These are phyloP conservation scores for Jaculus jaculus DNA, from an alignment of 2,113 vertebrate genomes.

Conservation along the genomic window DNA sequence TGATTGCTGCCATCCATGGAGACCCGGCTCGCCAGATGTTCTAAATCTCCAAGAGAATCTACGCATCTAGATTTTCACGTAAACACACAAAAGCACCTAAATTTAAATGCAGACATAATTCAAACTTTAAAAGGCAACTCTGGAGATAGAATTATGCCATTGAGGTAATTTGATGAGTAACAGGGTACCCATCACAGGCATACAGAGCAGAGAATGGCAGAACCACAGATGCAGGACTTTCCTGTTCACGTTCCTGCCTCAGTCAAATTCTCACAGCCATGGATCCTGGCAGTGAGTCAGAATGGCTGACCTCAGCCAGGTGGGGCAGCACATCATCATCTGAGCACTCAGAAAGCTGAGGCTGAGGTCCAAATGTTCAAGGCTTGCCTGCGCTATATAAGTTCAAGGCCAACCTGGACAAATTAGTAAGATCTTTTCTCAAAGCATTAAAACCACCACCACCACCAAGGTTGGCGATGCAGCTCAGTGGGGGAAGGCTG, in stretches of 20 bases:
- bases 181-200: neutral
- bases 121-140: neutral
- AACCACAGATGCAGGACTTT: neutral
- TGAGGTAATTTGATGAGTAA: neutral
- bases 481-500: neutral
- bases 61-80: conserved; percentile 7
- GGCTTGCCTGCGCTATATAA: neutral
- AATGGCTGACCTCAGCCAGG: neutral
- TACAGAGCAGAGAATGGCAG: neutral
- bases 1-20: neutral
- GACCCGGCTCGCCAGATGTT: neutral
- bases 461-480: neutral
- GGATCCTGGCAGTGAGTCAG: neutral
- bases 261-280: neutral
- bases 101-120: conserved; percentile 17
- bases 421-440: neutral
- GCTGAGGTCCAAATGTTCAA: neutral
- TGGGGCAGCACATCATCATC: neutral
- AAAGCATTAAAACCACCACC: neutral
- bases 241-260: neutral
- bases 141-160: neutral
- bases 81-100: neutral
- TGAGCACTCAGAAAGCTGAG: neutral
- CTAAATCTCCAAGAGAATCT: conserved; percentile 26
- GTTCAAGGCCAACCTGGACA: neutral